Conservation (phyloP, 2,888 invertebrate species). For the Cephus pygmeus region DNA sequence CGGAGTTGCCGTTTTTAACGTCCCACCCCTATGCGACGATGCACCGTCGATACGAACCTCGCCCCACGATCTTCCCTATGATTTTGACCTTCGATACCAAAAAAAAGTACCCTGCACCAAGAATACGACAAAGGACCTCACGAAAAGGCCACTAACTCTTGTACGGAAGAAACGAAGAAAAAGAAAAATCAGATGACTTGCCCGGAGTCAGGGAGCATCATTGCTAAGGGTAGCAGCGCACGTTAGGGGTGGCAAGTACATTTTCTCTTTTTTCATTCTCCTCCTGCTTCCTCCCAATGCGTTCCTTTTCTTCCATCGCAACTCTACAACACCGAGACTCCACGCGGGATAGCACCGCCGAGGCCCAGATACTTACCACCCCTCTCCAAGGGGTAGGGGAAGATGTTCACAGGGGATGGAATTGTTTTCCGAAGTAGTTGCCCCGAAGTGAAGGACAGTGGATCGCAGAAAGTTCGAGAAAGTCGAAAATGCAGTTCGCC, state of each 20-base stretch:
- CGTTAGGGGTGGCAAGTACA: neutral
- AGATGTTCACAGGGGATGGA: constrained; percentile 1
- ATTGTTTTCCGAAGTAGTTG: neutral
- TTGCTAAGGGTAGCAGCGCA: neutral
- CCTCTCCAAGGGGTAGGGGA: neutral
- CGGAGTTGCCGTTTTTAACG: neutral
- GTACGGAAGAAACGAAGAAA: neutral
- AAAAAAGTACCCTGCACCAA: neutral
- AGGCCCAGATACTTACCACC: neutral
- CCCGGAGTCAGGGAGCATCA: neutral
- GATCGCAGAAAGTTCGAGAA: constrained; percentile 18
- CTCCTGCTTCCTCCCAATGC: neutral
- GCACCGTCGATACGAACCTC: too few relatives aligned
- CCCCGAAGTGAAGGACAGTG: constrained; percentile 1
- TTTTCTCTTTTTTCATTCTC: neutral
- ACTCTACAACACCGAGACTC: neutral
- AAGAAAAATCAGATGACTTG: neutral
- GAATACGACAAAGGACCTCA: neutral
- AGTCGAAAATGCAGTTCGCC: constrained; percentile 47
- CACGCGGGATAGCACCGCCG: neutral
- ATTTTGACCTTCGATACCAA: neutral
- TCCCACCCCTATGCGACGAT: neutral
- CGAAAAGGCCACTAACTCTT: neutral
- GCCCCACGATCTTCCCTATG: too few relatives aligned
- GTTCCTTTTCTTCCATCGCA: neutral